Conservation (phyloP, 2,797 vertebrate species). For the Gymnoscopelus braueri region DNA sequence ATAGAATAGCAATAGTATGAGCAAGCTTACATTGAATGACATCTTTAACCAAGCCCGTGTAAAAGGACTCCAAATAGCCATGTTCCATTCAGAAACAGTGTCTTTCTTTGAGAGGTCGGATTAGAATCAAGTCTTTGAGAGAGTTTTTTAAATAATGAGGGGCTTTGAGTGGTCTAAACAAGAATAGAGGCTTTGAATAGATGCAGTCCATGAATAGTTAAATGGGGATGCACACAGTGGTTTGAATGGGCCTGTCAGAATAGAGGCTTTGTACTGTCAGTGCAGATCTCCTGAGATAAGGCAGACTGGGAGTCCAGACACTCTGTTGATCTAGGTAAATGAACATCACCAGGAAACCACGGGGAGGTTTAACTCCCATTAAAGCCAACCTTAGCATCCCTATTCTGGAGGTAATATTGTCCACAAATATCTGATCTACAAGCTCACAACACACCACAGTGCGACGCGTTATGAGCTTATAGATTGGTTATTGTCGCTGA, state of each 20-base stretch:
- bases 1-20: conserved; percentile 18
- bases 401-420: too few species aligned
- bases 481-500: too few species aligned
- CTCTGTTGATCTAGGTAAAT: conserved; percentile 61
- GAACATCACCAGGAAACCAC: conserved; percentile 15
- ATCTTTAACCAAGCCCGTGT: conserved; percentile 37
- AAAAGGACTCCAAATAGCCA: conserved; percentile 55
- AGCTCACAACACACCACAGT: too few species aligned
- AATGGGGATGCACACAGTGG: conserved; percentile 59
- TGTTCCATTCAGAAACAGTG: conserved; percentile 61
- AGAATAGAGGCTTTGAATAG: conserved; percentile 68
- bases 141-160: conserved; percentile 63
- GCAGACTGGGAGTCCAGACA: conserved; percentile 17
- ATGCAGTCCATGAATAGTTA: conserved; percentile 59
- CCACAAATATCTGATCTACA: too few species aligned
- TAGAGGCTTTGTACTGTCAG: conserved; percentile 71
- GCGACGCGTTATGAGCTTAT: too few species aligned
- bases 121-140: conserved; percentile 69
- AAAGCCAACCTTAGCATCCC: too few species aligned
- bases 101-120: conserved; percentile 58
- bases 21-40: conserved; percentile 32
- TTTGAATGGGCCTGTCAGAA: conserved; percentile 67
- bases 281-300: conserved; percentile 68
- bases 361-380: too few species aligned
- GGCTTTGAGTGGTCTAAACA: conserved; percentile 69